These are phyloP conservation scores for Muntiacus reevesi DNA, from an alignment of 2,113 vertebrate species.

Conservation along the genomic window DNA sequence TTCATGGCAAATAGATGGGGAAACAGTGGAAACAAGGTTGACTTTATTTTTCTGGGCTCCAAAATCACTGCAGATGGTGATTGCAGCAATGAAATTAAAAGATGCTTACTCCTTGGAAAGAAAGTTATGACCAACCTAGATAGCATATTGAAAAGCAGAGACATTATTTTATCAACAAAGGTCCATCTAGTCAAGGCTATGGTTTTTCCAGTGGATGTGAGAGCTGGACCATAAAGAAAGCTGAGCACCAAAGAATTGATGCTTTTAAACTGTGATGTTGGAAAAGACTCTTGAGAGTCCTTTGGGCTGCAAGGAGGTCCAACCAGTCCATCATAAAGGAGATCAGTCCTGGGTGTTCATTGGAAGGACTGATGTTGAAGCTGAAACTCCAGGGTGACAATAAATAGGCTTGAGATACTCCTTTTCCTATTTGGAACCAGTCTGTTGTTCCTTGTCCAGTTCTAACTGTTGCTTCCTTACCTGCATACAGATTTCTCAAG, in stretches of 20 bases:
- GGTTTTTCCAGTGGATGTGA: not conserved
- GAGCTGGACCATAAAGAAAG: not conserved
- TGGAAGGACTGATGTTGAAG: not conserved
- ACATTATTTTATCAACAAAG: too few species aligned
- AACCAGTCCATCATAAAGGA: not conserved
- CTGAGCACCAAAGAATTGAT: not conserved
- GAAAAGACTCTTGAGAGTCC: not conserved
- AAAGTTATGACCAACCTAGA: too few species aligned
- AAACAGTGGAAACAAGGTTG: too few species aligned
- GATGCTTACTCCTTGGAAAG: too few species aligned
- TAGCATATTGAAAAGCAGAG: too few species aligned
- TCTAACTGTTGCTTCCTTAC: not conserved
- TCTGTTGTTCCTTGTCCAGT: not conserved
- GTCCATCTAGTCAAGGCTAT: too few species aligned
- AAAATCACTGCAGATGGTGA: too few species aligned
- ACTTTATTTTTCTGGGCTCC: too few species aligned
- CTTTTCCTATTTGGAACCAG: not conserved
- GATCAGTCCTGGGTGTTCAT: not conserved
- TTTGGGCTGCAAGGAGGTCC: fast-evolving
- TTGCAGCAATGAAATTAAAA: too few species aligned
- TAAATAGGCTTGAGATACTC: not conserved
- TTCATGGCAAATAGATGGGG: too few species aligned
- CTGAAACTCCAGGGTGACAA: not conserved
- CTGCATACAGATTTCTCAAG: not conserved
- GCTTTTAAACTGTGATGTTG: not conserved